Evolutionary conservation across 2,888 invertebrate species (phyloP).

Genomic region (Selenia dentaria): DNA sequence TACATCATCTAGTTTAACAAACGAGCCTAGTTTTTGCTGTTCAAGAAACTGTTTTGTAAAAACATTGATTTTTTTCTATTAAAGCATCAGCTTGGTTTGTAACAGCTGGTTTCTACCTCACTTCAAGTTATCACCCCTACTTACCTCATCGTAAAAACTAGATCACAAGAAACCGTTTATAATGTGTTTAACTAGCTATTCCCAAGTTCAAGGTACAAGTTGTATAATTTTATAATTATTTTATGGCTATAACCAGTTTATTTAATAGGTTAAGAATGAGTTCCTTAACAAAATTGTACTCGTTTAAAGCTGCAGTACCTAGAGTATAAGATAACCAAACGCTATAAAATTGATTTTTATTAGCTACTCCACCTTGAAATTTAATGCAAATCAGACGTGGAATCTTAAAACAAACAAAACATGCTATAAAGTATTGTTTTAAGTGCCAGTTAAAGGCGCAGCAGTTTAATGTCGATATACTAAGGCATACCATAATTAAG

Average conservation of each 20-base stretch:
- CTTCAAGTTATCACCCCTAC: neutral
- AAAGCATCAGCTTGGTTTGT: neutral
- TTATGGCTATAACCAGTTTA: slow-evolving; percentile 1
- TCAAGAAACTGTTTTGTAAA: neutral
- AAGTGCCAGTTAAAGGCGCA: slow-evolving; percentile 38
- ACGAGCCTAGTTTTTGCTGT: slow-evolving; percentile 1
- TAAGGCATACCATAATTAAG: no score
- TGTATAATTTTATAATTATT: neutral
- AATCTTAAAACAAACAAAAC: slow-evolving; percentile 38
- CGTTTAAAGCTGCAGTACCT: slow-evolving; percentile 1
- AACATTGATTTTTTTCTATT: no score
- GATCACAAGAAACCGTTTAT: neutral
- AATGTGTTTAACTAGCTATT: neutral
- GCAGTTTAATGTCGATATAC: slow-evolving; percentile 13
- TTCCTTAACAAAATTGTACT: neutral
- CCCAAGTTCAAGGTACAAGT: slow-evolving; percentile 6
- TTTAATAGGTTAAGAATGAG: slow-evolving; percentile 1
- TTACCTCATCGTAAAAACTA: neutral
- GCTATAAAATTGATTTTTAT: slow-evolving; percentile 42
- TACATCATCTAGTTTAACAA: slow-evolving; percentile 13
- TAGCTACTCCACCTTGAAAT: slow-evolving; percentile 37
- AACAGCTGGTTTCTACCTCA: neutral
- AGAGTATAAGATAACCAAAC: slow-evolving; percentile 2
- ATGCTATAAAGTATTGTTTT: slow-evolving; percentile 30
- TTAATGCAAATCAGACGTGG: slow-evolving; percentile 35